phyloP scores from a whole-genome alignment of 2,888 invertebrate species.

The Priocnemis perturbator region DNA sequence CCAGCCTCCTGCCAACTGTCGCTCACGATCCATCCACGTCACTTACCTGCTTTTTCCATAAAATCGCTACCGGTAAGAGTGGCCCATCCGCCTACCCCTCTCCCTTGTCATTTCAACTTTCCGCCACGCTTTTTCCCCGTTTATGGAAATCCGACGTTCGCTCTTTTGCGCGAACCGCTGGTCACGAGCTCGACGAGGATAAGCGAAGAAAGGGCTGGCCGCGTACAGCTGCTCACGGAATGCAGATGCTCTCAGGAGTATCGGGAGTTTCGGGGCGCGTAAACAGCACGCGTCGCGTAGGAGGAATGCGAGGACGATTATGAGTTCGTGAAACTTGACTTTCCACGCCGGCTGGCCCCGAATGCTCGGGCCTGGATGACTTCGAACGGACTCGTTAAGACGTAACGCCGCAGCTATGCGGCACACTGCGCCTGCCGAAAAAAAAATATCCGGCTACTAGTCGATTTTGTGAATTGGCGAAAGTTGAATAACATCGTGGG shows the following conservation, averaged over 20 bases:
- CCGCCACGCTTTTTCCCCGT: neutral
- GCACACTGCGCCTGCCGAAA: neutral
- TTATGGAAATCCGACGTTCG: constrained; percentile 30
- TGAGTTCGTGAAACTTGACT: neutral
- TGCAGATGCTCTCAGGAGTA: constrained; percentile 53
- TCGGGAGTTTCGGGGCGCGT: constrained; percentile 21
- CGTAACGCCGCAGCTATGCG: no score
- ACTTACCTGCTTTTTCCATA: neutral
- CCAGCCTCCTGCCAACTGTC: neutral
- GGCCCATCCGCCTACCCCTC: neutral
- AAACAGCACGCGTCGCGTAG: constrained; percentile 40
- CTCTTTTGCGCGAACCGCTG: constrained; percentile 4
- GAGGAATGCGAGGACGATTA: no score
- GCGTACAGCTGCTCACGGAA: constrained; percentile 43
- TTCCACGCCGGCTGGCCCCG: no score
- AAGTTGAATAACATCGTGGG: no score
- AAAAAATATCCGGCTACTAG: no score
- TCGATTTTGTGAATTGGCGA: no score
- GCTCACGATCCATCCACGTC: constrained; percentile 5
- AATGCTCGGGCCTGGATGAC: no score
- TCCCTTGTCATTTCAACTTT: neutral
- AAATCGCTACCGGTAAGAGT: neutral
- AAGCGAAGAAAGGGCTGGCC: constrained; percentile 38
- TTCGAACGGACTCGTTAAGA: no score
- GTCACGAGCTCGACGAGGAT: constrained; percentile 21